Conservation (phyloP, 2,797 vertebrate genomes). For the Chanos chanos region DNA sequence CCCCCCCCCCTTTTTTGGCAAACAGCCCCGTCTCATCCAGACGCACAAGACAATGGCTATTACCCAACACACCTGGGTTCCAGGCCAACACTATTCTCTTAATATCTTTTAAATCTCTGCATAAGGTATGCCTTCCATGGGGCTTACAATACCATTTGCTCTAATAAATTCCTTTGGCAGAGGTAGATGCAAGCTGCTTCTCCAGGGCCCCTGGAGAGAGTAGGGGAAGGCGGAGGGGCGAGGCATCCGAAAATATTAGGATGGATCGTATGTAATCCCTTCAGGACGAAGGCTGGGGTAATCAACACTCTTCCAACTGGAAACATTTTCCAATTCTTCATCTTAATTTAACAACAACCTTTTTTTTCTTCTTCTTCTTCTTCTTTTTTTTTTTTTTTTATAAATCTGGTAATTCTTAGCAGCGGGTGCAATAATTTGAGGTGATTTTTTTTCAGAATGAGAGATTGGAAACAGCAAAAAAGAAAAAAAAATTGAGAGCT, state of each 20-base stretch:
- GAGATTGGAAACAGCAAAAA: constrained; percentile 49
- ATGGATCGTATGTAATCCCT: constrained; percentile 79
- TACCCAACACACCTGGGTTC: constrained; percentile 80
- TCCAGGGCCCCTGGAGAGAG: constrained; percentile 64
- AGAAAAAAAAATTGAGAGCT: constrained; percentile 33
- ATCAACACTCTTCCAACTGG: constrained; percentile 77
- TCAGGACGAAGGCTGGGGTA: constrained; percentile 67
- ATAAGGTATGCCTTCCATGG: constrained; percentile 86
- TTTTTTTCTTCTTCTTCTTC: constrained; percentile 50
- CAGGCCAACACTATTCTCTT: constrained; percentile 71
- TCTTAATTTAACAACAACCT: constrained; percentile 80
- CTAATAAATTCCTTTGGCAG: constrained; percentile 87
- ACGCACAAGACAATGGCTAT: constrained; percentile 77
- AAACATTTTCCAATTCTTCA: constrained; percentile 79
- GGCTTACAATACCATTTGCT: constrained; percentile 84
- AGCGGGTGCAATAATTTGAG: constrained; percentile 67
- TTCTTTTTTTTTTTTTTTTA: constrained; percentile 56
- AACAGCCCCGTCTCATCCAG: constrained; percentile 41
- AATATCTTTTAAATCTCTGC: constrained; percentile 86
- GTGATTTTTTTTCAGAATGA: constrained; percentile 58
- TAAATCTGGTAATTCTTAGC: constrained; percentile 60
- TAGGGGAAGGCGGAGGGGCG: constrained; percentile 58
- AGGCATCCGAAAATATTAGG: constrained; percentile 78
- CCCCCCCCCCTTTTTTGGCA: constrained; percentile 54
- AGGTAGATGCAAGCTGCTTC: constrained; percentile 76